phyloP scores from a whole-genome alignment of 2,797 vertebrate genomes.

The Bovichtus diacanthus region DNA sequence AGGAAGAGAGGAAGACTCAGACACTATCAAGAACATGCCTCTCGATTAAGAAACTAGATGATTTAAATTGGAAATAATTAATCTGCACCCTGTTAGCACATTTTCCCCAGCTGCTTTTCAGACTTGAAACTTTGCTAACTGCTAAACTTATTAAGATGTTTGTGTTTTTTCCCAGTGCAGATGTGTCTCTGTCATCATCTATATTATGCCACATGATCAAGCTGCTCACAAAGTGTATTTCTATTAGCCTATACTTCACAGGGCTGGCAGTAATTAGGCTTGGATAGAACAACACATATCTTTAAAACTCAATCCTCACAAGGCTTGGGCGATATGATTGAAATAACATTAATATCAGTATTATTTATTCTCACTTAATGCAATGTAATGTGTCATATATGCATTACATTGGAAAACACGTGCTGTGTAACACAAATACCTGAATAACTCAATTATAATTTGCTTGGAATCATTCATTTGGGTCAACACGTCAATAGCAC shows the following conservation, averaged over 20 bases:
- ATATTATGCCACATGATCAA: constrained; percentile 54
- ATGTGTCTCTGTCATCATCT: constrained; percentile 52
- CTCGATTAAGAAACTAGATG: constrained; percentile 43
- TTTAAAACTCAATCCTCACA: neutral
- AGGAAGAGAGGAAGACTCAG: neutral
- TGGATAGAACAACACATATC: neutral
- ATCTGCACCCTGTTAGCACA: constrained; percentile 19
- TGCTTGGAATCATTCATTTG: neutral
- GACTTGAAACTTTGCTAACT: constrained; percentile 28
- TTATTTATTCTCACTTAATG: too few relatives aligned
- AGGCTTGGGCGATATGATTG: neutral
- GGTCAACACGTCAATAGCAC: neutral
- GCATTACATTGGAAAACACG: neutral
- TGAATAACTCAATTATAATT: neutral
- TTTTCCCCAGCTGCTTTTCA: constrained; percentile 25
- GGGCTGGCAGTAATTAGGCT: neutral
- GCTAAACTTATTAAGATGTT: constrained; percentile 37
- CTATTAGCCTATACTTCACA: constrained; percentile 10
- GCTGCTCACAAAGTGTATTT: constrained; percentile 36
- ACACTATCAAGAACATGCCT: constrained; percentile 20
- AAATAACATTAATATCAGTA: neutral
- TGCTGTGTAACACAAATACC: neutral
- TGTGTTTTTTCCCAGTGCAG: constrained; percentile 27
- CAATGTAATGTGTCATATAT: too few relatives aligned
- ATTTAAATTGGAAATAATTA: constrained; percentile 58